phyloP scores from a whole-genome alignment of 1,140 invertebrate genomes.

The Maniola jurtina region DNA sequence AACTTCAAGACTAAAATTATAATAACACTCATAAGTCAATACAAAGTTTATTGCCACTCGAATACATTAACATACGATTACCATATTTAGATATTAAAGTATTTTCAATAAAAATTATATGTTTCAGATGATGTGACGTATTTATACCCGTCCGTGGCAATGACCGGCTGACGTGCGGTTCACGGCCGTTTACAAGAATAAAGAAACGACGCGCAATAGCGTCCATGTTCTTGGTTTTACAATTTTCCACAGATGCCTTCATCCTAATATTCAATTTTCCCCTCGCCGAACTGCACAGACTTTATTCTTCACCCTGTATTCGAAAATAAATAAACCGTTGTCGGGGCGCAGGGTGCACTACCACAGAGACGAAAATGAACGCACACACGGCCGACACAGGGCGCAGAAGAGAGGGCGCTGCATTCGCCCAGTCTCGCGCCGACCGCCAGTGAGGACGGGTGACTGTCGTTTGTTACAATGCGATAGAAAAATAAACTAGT shows the following conservation, averaged over 20 bases:
- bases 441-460: conserved; percentile 49
- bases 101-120: conserved; percentile 25
- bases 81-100: conserved; percentile 16
- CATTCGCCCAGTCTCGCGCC: conserved; percentile 68
- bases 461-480: conserved; percentile 42
- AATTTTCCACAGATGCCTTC: conserved; percentile 26
- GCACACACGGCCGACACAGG: conserved; percentile 49
- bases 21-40: conserved; percentile 2
- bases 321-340: conserved; percentile 70
- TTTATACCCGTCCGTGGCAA: conserved; percentile 74
- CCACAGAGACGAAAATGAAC: conserved; percentile 41
- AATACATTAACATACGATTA: conserved; percentile 20
- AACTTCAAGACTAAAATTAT: conserved; percentile 3
- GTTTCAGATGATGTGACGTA: conserved; percentile 65
- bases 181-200: conserved; percentile 60
- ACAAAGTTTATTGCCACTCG: conserved; percentile 2
- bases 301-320: conserved; percentile 53
- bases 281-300: conserved; percentile 42
- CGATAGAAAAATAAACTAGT: conserved; percentile 71
- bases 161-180: conserved; percentile 67
- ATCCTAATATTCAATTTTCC: conserved; percentile 29
- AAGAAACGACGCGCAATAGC: conserved; percentile 46
- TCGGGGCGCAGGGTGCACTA: conserved; percentile 61
- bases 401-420: conserved; percentile 58
- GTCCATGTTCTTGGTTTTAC: conserved; percentile 39